phyloP scores from a whole-genome alignment of 2,113 vertebrate genomes.

The Hemichromis elongatus region DNA sequence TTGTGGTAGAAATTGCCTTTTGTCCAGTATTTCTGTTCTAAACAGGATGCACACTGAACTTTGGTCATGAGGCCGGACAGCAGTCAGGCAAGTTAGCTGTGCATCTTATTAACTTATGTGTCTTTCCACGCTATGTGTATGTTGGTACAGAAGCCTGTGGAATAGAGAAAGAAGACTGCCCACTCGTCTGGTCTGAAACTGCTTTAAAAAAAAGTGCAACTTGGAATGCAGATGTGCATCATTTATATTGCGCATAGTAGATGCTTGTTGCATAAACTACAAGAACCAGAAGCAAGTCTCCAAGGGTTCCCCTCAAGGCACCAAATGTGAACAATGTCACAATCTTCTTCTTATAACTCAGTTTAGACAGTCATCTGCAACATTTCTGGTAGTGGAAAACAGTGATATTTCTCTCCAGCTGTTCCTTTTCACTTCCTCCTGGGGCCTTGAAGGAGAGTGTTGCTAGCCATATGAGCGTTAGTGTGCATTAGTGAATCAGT shows the following conservation, averaged over 20 bases:
- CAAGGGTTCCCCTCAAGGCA: neutral
- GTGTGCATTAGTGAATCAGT: constrained; percentile 15
- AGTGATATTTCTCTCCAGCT: constrained; percentile 17
- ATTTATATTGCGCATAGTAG: neutral
- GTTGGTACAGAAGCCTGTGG: neutral
- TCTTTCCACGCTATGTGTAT: neutral
- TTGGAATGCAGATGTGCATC: neutral
- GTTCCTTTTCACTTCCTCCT: constrained; percentile 19
- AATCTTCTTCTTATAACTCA: neutral
- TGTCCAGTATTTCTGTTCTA: neutral
- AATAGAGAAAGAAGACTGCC: neutral
- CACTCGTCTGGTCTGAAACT: constrained; percentile 5
- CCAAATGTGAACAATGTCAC: neutral
- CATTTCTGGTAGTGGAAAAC: constrained; percentile 17
- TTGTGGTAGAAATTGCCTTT: neutral
- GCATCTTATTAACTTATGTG: neutral
- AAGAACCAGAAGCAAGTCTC: neutral
- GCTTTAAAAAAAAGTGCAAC: neutral
- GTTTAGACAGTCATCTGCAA: neutral
- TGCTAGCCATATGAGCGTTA: constrained; percentile 40
- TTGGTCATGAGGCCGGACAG: neutral
- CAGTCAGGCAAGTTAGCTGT: neutral
- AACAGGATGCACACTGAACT: neutral
- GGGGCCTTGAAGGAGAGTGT: constrained; percentile 11
- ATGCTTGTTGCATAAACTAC: constrained; percentile 5